Conservation (phyloP, 2,888 invertebrate species). For the Eutolmus rufibarbis region DNA sequence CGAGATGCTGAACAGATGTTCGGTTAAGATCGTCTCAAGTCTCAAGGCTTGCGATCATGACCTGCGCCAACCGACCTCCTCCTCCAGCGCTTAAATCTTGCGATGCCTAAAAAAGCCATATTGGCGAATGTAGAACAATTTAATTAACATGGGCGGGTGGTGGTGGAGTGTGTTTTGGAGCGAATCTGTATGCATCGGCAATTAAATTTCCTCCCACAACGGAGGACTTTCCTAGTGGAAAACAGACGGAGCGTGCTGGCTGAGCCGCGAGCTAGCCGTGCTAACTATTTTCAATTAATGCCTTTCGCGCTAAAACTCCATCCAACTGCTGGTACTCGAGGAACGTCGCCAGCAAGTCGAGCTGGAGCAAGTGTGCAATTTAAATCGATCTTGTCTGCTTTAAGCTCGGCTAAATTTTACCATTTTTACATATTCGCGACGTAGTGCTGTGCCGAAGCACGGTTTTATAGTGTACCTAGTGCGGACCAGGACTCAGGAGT, state of each 20-base stretch:
- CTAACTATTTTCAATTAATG: slow-evolving; percentile 16
- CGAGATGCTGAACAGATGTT: neutral
- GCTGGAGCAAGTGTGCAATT: neutral
- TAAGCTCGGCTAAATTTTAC: neutral
- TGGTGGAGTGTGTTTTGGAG: neutral
- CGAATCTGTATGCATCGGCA: neutral
- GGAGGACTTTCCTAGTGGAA: neutral
- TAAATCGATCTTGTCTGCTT: neutral
- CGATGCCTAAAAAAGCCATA: slow-evolving; percentile 2
- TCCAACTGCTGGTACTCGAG: neutral
- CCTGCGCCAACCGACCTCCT: neutral
- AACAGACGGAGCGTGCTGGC: neutral
- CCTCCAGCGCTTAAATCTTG: neutral
- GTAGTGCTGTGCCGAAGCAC: neutral
- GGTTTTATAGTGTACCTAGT: neutral
- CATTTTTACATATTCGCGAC: neutral
- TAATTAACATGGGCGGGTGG: slow-evolving; percentile 4
- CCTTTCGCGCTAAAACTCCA: neutral
- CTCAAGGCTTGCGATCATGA: neutral
- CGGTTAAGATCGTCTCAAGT: neutral
- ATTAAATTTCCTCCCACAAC: slow-evolving; percentile 32
- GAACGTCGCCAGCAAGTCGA: neutral
- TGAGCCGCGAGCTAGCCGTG: neutral
- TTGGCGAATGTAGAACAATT: slow-evolving; percentile 3
- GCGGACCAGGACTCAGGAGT: neutral